Evolutionary conservation across 2,797 vertebrate species (phyloP).

Genomic region (Acestrorhynchus altus): DNA sequence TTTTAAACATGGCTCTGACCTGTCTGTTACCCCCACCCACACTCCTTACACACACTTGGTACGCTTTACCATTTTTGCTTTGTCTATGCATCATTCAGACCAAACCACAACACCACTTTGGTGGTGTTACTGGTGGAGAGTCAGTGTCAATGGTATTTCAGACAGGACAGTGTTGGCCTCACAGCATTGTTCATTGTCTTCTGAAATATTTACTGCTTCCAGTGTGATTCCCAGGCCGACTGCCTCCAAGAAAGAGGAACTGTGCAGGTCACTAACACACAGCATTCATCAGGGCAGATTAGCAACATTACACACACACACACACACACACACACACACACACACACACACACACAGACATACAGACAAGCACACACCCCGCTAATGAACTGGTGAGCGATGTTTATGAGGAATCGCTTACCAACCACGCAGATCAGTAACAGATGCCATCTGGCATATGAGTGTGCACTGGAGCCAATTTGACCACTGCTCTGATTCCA

Average conservation of each 20-base stretch:
- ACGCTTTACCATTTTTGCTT: no score
- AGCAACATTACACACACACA: conserved; percentile 58
- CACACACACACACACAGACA: conserved; percentile 55
- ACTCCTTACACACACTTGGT: no score
- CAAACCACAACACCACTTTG: background rate
- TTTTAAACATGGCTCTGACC: no score
- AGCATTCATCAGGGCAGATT: conserved; percentile 77
- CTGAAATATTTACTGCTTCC: conserved; percentile 40
- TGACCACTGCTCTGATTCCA: conserved; percentile 58
- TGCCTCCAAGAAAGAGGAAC: conserved; percentile 62
- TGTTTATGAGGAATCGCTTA: conserved; percentile 81
- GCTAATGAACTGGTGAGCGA: conserved; percentile 83
- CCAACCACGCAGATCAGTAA: conserved; percentile 70
- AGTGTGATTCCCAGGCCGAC: conserved; percentile 33
- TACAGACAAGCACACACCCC: conserved; percentile 37
- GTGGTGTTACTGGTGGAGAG: background rate
- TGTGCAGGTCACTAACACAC: conserved; percentile 65
- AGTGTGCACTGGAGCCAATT: conserved; percentile 42
- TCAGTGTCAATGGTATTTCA: conserved; percentile 9
- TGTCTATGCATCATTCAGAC: background rate
- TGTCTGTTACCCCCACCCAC: no score
- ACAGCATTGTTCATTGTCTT: conserved; percentile 30
- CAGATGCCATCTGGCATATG: conserved; percentile 69
- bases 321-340: conserved; percentile 46
- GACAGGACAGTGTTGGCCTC: background rate